phyloP scores from a whole-genome alignment of 2,888 invertebrate species.

The Lottia gigantea region DNA sequence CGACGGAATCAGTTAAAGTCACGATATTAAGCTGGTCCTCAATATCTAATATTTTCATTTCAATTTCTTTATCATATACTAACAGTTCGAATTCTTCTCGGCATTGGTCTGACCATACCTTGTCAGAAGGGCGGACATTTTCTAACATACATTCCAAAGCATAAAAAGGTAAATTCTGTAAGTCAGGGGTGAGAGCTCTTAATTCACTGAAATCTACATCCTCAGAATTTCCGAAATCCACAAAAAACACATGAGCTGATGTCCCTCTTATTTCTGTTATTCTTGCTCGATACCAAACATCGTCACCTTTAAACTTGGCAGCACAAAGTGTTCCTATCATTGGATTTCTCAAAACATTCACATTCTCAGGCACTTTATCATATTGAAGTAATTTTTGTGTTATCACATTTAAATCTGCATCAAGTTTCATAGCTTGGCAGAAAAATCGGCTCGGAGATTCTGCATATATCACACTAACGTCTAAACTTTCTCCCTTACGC shows the following conservation, averaged over 20 bases:
- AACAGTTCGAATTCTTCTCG: constrained; percentile 38
- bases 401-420: constrained; percentile 35
- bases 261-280: constrained; percentile 23
- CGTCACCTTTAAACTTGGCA: constrained; percentile 51
- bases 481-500: constrained; percentile 34
- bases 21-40: constrained; percentile 30
- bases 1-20: constrained; percentile 36
- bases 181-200: constrained; percentile 44
- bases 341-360: constrained; percentile 26
- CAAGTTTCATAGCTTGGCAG: constrained; percentile 46
- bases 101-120: constrained; percentile 35
- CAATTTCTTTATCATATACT: constrained; percentile 38
- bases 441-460: constrained; percentile 48
- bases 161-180: constrained; percentile 41
- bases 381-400: constrained; percentile 45
- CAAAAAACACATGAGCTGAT: constrained; percentile 39
- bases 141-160: constrained; percentile 49
- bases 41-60: constrained; percentile 32
- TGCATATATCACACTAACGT: constrained; percentile 43
- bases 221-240: constrained; percentile 56
- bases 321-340: constrained; percentile 47
- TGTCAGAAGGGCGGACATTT: constrained; percentile 31
- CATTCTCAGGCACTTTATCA: constrained; percentile 31
- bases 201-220: constrained; percentile 30
- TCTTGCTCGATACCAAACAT: constrained; percentile 49